phyloP scores from a whole-genome alignment of 2,888 invertebrate species.

The Hylaea fasciaria region DNA sequence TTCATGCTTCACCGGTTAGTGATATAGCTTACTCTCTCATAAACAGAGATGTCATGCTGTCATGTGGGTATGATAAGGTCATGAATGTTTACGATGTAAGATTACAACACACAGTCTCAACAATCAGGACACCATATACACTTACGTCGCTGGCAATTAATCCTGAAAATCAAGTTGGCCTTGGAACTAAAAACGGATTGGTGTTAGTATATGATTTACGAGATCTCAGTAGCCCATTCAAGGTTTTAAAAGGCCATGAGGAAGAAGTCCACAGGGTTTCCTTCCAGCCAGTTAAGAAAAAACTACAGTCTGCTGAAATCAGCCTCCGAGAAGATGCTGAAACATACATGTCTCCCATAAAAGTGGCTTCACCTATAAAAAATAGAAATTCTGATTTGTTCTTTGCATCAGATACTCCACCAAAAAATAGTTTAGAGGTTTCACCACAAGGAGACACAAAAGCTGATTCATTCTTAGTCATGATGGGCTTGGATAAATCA shows the following conservation, averaged over 20 bases:
- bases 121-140: conserved; percentile 69
- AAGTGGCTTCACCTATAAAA: conserved; percentile 58
- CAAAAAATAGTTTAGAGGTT: conserved; percentile 55
- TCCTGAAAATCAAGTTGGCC: conserved; percentile 77
- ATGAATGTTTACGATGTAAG: conserved; percentile 85
- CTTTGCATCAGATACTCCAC: conserved; percentile 70
- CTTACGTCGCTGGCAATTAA: conserved; percentile 75
- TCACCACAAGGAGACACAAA: conserved; percentile 60
- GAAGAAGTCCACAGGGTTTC: conserved; percentile 76
- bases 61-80: conserved; percentile 83
- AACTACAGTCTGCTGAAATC: conserved; percentile 64
- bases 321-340: conserved; percentile 75
- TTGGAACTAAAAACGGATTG: conserved; percentile 83
- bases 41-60: conserved; percentile 82
- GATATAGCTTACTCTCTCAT: conserved; percentile 83
- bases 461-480: conserved; percentile 75
- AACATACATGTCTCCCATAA: conserved; percentile 52
- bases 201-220: conserved; percentile 84
- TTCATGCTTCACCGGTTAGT: conserved; percentile 85
- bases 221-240: conserved; percentile 75
- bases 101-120: conserved; percentile 75
- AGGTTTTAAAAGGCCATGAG: conserved; percentile 79
- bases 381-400: conserved; percentile 73
- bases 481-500: conserved; percentile 75
- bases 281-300: conserved; percentile 75